Conservation (phyloP, 2,797 vertebrate species). For the Prunella strophiata region DNA sequence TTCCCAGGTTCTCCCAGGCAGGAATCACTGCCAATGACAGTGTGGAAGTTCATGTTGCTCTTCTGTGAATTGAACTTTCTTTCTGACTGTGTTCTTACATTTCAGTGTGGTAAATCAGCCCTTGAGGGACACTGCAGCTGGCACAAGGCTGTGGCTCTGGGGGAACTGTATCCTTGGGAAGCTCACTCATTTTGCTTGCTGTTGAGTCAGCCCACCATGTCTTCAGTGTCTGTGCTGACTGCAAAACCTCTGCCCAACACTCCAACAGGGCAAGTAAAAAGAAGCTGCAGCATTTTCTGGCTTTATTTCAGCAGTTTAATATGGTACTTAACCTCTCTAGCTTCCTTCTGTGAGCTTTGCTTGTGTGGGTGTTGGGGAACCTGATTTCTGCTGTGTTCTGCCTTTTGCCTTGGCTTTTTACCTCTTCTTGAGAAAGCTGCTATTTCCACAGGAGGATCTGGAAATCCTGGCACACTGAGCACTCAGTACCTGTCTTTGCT, state of each 20-base stretch:
- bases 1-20: background rate
- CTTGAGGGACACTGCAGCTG: background rate
- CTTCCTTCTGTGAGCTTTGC: background rate
- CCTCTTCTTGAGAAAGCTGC: background rate
- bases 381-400: background rate
- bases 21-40: background rate
- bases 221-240: background rate
- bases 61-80: background rate
- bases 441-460: background rate
- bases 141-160: background rate
- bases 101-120: background rate
- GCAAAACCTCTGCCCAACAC: background rate
- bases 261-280: background rate
- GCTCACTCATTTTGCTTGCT: background rate
- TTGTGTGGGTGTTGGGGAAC: background rate
- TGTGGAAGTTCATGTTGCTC: background rate
- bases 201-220: background rate
- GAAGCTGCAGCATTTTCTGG: background rate
- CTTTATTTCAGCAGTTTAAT: background rate
- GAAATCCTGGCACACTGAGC: rapidly evolving
- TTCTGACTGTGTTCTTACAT: background rate
- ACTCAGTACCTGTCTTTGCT: background rate
- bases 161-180: background rate
- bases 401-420: background rate
- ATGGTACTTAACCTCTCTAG: background rate